Conservation (phyloP, 2,797 vertebrate genomes). For the Micropoecilia bifurca region DNA sequence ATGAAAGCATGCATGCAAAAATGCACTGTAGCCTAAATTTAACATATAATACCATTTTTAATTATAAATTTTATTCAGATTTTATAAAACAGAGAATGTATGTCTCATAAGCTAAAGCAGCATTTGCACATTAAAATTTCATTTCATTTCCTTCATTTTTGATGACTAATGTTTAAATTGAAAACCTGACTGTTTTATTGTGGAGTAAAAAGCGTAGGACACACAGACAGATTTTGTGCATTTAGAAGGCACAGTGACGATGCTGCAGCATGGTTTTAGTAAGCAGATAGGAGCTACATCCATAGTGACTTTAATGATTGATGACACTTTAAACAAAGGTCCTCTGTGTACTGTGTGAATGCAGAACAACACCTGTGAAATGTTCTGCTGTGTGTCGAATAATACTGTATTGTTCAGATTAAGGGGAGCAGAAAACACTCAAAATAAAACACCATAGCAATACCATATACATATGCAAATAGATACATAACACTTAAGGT, state of each 20-base stretch:
- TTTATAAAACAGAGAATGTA: background rate
- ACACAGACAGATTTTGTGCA: background rate
- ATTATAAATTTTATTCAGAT: slow-evolving; percentile 44
- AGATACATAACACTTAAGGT: background rate
- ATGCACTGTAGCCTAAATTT: slow-evolving; percentile 50
- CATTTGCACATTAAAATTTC: background rate
- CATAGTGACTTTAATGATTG: background rate
- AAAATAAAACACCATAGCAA: background rate
- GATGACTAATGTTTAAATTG: background rate
- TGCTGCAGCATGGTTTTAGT: slow-evolving; percentile 2
- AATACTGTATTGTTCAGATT: background rate
- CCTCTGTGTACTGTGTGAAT: background rate
- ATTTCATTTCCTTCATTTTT: background rate
- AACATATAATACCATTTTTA: slow-evolving; percentile 61
- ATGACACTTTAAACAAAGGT: slow-evolving; percentile 1
- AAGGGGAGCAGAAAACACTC: background rate
- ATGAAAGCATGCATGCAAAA: slow-evolving; percentile 57
- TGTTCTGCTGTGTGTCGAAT: background rate
- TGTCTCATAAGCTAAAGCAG: background rate
- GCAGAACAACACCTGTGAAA: background rate
- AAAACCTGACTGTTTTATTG: background rate
- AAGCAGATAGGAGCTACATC: background rate
- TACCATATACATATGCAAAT: background rate
- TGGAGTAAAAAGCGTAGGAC: background rate
- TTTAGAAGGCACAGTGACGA: background rate